Evolutionary conservation across 37 sponge, comb jelly and placozoan genomes (phyloP).

Genomic region (Spongilla lacustris): DNA sequence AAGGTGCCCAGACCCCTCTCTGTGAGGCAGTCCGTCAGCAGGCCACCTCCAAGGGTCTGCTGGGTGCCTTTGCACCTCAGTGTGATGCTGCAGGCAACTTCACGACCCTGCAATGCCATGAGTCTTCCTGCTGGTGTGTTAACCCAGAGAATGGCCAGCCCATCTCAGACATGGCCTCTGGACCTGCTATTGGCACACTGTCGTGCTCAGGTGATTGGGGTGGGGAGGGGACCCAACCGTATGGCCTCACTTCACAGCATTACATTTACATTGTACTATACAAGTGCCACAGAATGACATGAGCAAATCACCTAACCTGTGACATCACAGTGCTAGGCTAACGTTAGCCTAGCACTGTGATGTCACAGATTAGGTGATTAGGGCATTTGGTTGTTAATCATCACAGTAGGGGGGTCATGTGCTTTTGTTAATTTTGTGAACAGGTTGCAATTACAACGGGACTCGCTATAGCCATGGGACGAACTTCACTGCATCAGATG

Average conservation of each 20-base stretch:
- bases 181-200: background rate
- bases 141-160: slow-evolving; percentile 28
- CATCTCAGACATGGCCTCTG: slow-evolving; percentile 23
- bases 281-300: too few species aligned
- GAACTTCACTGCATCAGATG: background rate
- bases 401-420: too few species aligned
- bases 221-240: too few species aligned
- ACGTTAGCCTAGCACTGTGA: too few species aligned
- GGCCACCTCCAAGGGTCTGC: background rate
- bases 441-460: background rate
- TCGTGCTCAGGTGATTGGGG: slow-evolving; percentile 32
- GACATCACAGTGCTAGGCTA: too few species aligned
- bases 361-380: too few species aligned
- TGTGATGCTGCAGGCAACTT: slow-evolving; percentile 31
- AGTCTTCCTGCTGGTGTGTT: slow-evolving; percentile 68
- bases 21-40: background rate
- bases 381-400: too few species aligned
- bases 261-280: too few species aligned
- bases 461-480: background rate
- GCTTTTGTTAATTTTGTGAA: background rate
- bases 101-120: slow-evolving; percentile 42
- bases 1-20: slow-evolving; percentile 4
- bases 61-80: slow-evolving; percentile 35
- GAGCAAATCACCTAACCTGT: too few species aligned
- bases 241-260: too few species aligned